phyloP scores from a whole-genome alignment of 37 sponge, comb jelly and placozoan species.

The Diacarnus erythraeanus region DNA sequence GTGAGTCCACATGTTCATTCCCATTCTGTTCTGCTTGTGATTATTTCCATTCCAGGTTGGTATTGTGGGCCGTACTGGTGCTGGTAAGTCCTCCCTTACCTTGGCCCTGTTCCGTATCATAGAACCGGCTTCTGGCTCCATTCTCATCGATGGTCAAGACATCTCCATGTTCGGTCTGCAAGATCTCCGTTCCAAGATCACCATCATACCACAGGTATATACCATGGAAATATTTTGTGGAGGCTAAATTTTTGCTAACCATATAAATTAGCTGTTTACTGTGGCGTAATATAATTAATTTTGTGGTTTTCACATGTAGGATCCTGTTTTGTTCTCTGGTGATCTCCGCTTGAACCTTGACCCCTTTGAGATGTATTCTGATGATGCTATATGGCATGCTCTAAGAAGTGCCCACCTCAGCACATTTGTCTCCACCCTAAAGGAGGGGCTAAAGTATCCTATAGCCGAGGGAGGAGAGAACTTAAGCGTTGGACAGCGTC shows the following conservation, averaged over 20 bases:
- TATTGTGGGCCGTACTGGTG: constrained; percentile 97
- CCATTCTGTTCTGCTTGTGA: background rate
- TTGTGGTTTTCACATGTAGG: constrained; percentile 23
- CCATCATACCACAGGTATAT: constrained; percentile 94
- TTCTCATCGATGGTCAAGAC: constrained; percentile 74
- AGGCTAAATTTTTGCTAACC: no score
- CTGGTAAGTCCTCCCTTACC: constrained; percentile 96
- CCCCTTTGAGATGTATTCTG: constrained; percentile 78
- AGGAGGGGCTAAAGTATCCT: constrained; percentile 47
- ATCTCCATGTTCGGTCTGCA: constrained; percentile 81
- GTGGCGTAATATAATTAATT: no score
- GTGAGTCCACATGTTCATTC: constrained; percentile 15
- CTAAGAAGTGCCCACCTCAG: constrained; percentile 86
- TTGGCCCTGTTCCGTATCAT: constrained; percentile 95
- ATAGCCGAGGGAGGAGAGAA: constrained; percentile 95
- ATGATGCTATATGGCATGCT: constrained; percentile 84
- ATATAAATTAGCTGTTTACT: no score
- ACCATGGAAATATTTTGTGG: no score
- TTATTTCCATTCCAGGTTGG: constrained; percentile 66
- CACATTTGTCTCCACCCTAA: constrained; percentile 59
- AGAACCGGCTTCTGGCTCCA: constrained; percentile 81
- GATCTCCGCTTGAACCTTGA: constrained; percentile 89
- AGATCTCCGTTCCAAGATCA: constrained; percentile 83
- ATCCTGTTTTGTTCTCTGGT: constrained; percentile 90
- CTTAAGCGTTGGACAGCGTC: constrained; percentile 97